phyloP scores from a whole-genome alignment of 2,888 invertebrate genomes.

The Thera obeliscata region DNA sequence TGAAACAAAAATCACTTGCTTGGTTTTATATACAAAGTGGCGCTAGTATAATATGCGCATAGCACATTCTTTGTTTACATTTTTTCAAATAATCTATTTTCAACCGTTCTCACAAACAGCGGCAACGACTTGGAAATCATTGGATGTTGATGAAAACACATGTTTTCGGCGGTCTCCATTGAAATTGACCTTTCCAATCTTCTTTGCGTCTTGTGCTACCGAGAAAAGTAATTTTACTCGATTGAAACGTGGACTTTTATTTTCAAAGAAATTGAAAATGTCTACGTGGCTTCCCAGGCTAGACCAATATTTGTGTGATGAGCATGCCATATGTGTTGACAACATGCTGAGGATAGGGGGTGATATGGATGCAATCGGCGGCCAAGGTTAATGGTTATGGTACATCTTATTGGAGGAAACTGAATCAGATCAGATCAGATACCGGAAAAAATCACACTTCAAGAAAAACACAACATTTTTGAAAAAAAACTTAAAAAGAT shows the following conservation, averaged over 20 bases:
- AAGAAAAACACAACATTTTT: too few species aligned
- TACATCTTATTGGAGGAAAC: too few species aligned
- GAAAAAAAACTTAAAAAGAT: too few species aligned
- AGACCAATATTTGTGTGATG: too few species aligned
- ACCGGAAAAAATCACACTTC: too few species aligned
- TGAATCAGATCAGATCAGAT: too few species aligned
- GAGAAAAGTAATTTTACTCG: slow-evolving; percentile 18
- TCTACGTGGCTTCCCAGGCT: background rate
- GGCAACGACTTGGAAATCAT: slow-evolving; percentile 14
- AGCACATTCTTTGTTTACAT: background rate
- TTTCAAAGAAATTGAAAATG: slow-evolving; percentile 11
- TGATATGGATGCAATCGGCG: too few species aligned
- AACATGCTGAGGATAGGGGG: too few species aligned
- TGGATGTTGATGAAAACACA: slow-evolving; percentile 24
- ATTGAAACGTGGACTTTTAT: slow-evolving; percentile 16
- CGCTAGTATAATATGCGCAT: background rate
- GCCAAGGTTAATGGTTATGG: too few species aligned
- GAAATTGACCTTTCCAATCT: slow-evolving; percentile 22
- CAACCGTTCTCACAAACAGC: slow-evolving; percentile 12
- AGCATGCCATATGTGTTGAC: too few species aligned
- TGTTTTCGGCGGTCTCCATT: slow-evolving; percentile 11
- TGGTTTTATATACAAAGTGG: background rate
- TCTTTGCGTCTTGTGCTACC: slow-evolving; percentile 1
- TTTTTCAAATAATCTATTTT: slow-evolving; percentile 2
- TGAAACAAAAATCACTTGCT: too few species aligned